These are phyloP conservation scores for Spinibarbus caldwelli DNA, from an alignment of 2,797 vertebrate genomes.

Conservation along the genomic window DNA sequence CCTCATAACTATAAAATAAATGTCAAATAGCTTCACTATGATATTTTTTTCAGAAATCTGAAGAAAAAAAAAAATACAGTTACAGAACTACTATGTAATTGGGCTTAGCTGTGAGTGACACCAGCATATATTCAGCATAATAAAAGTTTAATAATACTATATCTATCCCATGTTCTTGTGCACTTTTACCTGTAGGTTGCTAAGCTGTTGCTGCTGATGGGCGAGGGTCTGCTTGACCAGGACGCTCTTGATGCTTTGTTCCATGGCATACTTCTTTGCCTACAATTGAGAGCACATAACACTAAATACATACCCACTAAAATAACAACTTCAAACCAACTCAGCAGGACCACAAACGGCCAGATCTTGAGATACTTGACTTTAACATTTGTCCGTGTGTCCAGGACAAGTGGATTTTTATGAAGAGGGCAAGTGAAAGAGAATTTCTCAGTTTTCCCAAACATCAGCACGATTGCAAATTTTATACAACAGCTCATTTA, in stretches of 20 bases:
- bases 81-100: not conserved
- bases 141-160: not conserved
- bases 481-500: not conserved
- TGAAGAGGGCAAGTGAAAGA: too few species aligned
- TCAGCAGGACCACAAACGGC: not conserved
- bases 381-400: not conserved
- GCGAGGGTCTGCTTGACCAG: constrained; percentile 92
- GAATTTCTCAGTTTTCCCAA: too few species aligned
- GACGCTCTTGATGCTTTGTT: constrained; percentile 95
- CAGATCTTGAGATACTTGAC: not conserved
- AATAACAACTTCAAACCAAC: not conserved
- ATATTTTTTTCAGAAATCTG: not conserved
- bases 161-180: not conserved
- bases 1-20: not conserved
- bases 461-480: too few species aligned
- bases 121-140: not conserved
- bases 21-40: not conserved
- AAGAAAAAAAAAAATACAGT: not conserved
- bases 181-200: constrained; percentile 88
- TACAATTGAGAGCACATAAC: constrained; percentile 59
- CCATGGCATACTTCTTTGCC: constrained; percentile 98
- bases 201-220: constrained; percentile 93
- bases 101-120: not conserved
- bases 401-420: not conserved
- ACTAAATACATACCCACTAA: not conserved